Conservation (phyloP, 2,113 vertebrate species). For the Emydocephalus ijimae region DNA sequence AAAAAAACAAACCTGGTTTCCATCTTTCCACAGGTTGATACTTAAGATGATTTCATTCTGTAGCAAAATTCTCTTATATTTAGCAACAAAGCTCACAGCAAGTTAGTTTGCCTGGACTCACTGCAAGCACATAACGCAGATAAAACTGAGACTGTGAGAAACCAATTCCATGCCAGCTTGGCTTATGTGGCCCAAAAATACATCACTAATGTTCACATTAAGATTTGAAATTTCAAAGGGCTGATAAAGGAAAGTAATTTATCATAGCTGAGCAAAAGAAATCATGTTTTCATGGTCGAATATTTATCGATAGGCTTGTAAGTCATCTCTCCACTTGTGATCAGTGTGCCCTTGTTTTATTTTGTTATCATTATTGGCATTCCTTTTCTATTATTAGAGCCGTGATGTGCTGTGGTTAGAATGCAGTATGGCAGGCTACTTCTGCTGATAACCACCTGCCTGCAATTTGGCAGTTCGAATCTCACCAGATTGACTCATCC, state of each 20-base stretch:
- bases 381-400: background rate
- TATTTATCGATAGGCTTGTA: background rate
- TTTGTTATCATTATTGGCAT: background rate
- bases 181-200: background rate
- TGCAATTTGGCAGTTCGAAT: too few species aligned
- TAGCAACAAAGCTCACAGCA: background rate
- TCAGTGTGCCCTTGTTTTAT: accelerated
- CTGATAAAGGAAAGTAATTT: background rate
- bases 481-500: too few species aligned
- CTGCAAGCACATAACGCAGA: background rate
- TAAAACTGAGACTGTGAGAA: background rate
- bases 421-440: too few species aligned
- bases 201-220: background rate
- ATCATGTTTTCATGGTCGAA: background rate
- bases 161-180: background rate
- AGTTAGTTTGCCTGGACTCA: background rate
- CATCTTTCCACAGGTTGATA: background rate
- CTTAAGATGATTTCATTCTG: background rate
- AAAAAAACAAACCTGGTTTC: background rate
- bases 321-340: background rate
- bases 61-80: background rate
- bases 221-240: background rate
- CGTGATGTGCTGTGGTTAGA: too few species aligned
- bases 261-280: background rate
- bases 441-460: too few species aligned